A percentile compares a stretch with the other conserved stretches of the same genome.
phyloP scores from a whole-genome alignment of 2,888 invertebrate genomes.

The Plutella xylostella region DNA sequence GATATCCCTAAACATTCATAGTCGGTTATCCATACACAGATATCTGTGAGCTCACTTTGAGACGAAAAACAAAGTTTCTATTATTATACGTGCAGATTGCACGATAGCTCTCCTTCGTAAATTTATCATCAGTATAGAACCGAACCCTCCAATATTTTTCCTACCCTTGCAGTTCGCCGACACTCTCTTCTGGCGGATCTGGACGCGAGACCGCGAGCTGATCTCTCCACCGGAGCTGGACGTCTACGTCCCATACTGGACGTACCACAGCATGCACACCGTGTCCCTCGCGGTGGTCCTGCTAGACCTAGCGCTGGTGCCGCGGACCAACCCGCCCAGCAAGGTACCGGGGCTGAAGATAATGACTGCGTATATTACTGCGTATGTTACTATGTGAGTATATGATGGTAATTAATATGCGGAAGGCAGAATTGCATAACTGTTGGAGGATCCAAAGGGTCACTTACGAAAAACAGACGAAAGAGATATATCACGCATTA shows the following conservation, averaged over 20 bases:
- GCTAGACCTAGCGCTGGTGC: conserved; percentile 39
- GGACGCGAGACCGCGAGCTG: conserved; percentile 37
- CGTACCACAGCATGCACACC: conserved; percentile 53
- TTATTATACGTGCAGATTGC: no score
- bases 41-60: no score
- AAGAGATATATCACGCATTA: no score
- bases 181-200: conserved; percentile 49
- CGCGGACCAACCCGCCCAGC: conserved; percentile 35
- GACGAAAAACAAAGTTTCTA: no score
- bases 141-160: not conserved
- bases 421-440: no score
- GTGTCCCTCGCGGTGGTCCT: conserved; percentile 36
- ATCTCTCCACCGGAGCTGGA: conserved; percentile 37
- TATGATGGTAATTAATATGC: conserved; percentile 4
- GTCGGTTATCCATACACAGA: no score
- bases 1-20: no score
- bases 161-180: conserved; percentile 39
- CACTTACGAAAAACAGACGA: no score
- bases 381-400: conserved; percentile 40
- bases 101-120: no score
- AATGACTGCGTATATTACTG: conserved; percentile 26
- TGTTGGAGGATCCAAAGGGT: no score
- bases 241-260: conserved; percentile 38
- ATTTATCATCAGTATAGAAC: no score
- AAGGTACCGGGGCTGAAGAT: conserved; percentile 25